Base-by-base conservation (phyloP, 2,113 vertebrate species). In the Antigone vipio region DNA sequence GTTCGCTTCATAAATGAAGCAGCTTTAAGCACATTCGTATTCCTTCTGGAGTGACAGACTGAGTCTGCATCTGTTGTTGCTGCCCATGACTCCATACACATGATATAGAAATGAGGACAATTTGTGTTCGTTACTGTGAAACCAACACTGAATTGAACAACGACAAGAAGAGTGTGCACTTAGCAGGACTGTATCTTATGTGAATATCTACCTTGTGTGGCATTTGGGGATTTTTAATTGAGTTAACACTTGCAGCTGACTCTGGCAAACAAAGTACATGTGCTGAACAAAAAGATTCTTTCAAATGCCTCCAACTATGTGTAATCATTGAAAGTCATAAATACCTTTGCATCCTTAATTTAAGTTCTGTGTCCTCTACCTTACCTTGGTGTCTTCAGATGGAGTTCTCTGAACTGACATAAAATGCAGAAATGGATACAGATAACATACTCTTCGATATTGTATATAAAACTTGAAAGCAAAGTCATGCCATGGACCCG, bases 1-100 rank as follows among this genome's bases (percentile, higher is more conserved):
- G 98, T 98, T 98, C 85, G 98, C 98, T 98, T 98, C 98, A 98
- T 98, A 98, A 98, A 98, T 98, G 98, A 98, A 98, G 98, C 97
- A 97, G 97, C 97, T 97, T 98, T 98, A 98, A 98, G 97, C 97
- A 97, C 97, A 98, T 97, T 98, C 78, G 34, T 98, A 98, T 98
- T 98, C 98, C 98, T 98, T 98, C 98, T 98, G 98, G 97, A 98
- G 97, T 97, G 98, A 98, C 98, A 98, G 98, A 98, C 98, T 95
- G 93, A 98, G 96, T 98, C 97, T 98, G 97, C 98, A 97, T 97
- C 97, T 98, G 97, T 98, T 97, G 97, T 98, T 98, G 97, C 97
- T 98, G 96, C 98, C 97, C 95, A 88, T 97, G 95, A 98, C 97
- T 98, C 97, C 97, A 58, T 95, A 96, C 95, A 97, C 97, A 96